Evolutionary conservation across 53 echinoderm and acorn worm species (phyloP), one percentile per base, ranked within the genome.

Genomic region (Patiria pectinifera): DNA sequence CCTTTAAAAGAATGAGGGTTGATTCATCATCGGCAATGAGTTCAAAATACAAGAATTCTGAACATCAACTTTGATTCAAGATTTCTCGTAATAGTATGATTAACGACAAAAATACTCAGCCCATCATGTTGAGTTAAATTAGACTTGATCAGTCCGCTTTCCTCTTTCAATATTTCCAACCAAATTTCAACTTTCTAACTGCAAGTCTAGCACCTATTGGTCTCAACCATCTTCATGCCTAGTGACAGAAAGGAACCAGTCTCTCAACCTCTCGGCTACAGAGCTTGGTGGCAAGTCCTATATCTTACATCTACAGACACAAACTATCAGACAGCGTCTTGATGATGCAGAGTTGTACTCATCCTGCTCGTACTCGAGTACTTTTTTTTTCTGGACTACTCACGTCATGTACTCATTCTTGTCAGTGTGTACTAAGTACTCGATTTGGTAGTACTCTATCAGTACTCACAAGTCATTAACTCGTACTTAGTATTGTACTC

Each of bases 281-380:
- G 66, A 66, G 66, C 2, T 18, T 13, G 74, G 74, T 74, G 19
- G 74, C 6, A 24, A 3, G n/a, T 10, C 24, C 74, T 74, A 74
- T 3, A 4, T 74, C 24, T 23, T n/a, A 74, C n/a, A 74, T 24
- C 74, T 74, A 74, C 74, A 78, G 8, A 78, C 79, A 78, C 47
- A 45, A 78, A 78, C 79, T 78, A 78, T 46, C 47, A 78, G 46
- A 47, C 11, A 13, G 0, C 47, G 26, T 78, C 79, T 46, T 74
- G 74, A 74, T 21, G 74, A 24, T 10, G 74, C 74, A 74, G 74
- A 74, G 74, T 74, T 23, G 24, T 46, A 46, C 22, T 10, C 43
- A n/a, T 78, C 79, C 4, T 45, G 21, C 47, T 78, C 79, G 24
- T 78, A 78, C 45, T 46, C 79, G 79, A 78, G 79, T 78, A 78